phyloP scores from a whole-genome alignment of 2,888 invertebrate genomes.

The Frankliniella fusca region DNA sequence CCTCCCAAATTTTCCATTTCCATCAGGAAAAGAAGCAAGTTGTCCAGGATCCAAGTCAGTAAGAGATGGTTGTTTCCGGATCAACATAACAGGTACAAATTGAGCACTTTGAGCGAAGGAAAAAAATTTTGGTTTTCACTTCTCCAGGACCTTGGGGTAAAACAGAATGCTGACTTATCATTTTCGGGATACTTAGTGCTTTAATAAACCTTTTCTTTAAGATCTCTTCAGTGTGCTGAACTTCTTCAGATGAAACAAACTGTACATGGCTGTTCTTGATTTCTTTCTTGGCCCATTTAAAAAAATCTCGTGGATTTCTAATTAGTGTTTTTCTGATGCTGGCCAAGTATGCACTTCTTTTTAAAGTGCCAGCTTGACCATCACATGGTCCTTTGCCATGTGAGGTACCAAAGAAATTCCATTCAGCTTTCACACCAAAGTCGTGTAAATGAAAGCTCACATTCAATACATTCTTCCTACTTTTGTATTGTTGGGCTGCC shows the following conservation, averaged over 20 bases:
- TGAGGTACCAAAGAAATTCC: background rate
- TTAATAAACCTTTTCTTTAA: background rate
- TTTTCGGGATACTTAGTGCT: background rate
- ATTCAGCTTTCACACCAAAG: background rate
- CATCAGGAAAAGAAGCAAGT: background rate
- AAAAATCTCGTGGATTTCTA: background rate
- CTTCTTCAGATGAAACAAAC: background rate
- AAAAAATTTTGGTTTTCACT: background rate
- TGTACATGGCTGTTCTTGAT: background rate
- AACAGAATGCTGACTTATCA: background rate
- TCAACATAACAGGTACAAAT: background rate
- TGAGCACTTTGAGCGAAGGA: background rate
- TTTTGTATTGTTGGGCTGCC: background rate
- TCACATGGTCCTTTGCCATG: background rate
- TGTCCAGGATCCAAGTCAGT: too few species aligned
- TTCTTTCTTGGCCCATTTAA: background rate
- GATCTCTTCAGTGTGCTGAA: background rate
- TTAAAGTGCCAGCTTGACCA: background rate
- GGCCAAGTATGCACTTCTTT: background rate
- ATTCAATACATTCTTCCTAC: background rate
- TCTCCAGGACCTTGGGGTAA: background rate
- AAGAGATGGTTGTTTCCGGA: background rate
- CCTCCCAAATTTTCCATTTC: background rate
- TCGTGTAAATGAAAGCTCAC: background rate
- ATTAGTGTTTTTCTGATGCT: background rate